Evolutionary conservation across 2,113 vertebrate species (phyloP).

Genomic region (Pogona vitticeps): DNA sequence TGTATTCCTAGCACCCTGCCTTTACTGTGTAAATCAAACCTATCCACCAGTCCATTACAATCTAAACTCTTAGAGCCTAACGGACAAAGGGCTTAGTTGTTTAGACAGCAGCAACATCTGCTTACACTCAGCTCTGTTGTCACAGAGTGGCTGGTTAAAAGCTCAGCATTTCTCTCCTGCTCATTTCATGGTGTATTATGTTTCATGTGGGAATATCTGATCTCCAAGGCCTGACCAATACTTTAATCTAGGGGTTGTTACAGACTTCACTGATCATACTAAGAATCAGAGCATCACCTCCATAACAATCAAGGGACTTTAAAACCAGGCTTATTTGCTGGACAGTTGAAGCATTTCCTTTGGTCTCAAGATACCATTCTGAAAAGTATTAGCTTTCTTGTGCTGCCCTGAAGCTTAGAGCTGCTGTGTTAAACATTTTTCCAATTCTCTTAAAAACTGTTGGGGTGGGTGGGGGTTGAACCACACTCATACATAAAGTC

Average conservation of each 20-base stretch:
- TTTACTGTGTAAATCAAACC: constrained; percentile 68
- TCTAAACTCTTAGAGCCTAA: constrained; percentile 59
- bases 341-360: constrained; percentile 61
- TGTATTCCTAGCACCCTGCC: constrained; percentile 60
- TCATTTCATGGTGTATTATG: constrained; percentile 66
- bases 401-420: constrained; percentile 41
- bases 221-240: constrained; percentile 57
- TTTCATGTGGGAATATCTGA: constrained; percentile 60
- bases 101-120: constrained; percentile 69
- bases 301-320: constrained; percentile 13
- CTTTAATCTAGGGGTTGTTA: constrained; percentile 80
- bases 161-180: constrained; percentile 54
- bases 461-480: neutral
- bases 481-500: constrained; percentile 9
- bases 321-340: neutral
- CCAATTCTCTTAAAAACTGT: constrained; percentile 41
- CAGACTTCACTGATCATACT: constrained; percentile 76
- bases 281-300: constrained; percentile 70
- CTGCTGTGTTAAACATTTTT: constrained; percentile 50
- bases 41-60: constrained; percentile 64
- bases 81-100: constrained; percentile 70
- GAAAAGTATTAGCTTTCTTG: constrained; percentile 57
- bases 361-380: constrained; percentile 52
- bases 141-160: constrained; percentile 67
- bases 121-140: constrained; percentile 68